Conservation (phyloP, 2,113 vertebrate species). For the Quiscalus mexicanus region DNA sequence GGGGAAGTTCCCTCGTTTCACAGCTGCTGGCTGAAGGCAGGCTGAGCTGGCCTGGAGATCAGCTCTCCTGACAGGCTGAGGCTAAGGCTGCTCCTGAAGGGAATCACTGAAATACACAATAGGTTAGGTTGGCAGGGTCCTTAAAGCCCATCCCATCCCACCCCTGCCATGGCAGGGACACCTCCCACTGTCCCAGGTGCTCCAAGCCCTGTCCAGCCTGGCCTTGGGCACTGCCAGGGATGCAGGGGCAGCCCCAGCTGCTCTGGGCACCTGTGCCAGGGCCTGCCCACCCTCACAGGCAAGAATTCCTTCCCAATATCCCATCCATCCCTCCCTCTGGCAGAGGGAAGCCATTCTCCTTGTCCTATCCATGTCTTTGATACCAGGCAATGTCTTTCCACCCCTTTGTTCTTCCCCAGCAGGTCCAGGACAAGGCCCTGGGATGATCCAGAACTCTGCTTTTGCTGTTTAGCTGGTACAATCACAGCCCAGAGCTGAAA, state of each 20-base stretch:
- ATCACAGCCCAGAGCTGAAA: fast-evolving
- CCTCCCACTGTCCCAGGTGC: neutral
- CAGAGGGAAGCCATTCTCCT: neutral
- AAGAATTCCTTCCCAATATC: fast-evolving
- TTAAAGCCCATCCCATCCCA: fast-evolving
- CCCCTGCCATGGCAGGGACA: neutral
- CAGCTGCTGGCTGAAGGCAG: neutral
- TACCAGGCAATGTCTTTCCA: neutral
- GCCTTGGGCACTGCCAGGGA: neutral
- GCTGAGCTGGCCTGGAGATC: neutral
- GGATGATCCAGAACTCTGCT: neutral
- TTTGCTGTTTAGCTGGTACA: neutral
- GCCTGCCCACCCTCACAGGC: neutral
- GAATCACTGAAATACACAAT: neutral
- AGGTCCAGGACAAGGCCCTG: neutral
- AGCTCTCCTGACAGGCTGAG: neutral
- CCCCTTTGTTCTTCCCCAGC: neutral
- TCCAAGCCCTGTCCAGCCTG: fast-evolving
- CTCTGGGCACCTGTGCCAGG: neutral
- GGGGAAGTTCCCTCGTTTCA: neutral
- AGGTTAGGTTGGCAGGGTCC: too few species aligned
- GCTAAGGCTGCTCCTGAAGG: neutral
- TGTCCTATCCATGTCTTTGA: neutral
- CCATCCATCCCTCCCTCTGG: neutral
- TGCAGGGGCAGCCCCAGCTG: neutral